phyloP scores from a whole-genome alignment of 2,888 invertebrate genomes.

The Tyria jacobaeae region DNA sequence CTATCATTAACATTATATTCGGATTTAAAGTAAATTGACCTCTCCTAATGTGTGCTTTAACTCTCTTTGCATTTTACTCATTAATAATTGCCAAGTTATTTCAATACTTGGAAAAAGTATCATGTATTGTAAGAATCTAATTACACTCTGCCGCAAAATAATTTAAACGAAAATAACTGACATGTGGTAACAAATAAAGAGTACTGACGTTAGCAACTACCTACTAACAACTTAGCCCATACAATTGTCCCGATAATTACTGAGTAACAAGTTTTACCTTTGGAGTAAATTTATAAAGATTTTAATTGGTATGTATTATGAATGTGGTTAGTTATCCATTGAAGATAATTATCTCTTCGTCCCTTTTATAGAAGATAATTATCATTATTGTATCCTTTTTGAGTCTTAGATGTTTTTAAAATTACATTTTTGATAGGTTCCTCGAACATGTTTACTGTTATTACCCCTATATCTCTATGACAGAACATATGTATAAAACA shows the following conservation, averaged over 20 bases:
- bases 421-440: no score
- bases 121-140: neutral
- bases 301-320: no score
- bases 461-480: no score
- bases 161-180: neutral
- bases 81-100: neutral
- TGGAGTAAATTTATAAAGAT: neutral
- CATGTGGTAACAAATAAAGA: neutral
- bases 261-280: neutral
- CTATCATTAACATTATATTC: no score
- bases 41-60: neutral
- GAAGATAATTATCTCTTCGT: neutral
- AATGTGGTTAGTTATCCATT: neutral
- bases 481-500: neutral
- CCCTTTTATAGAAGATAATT: no score
- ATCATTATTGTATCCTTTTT: no score
- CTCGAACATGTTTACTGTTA: no score
- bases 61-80: neutral
- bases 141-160: neutral
- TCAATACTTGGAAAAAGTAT: neutral
- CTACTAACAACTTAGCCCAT: neutral
- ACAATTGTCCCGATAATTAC: neutral
- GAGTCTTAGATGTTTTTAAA: no score
- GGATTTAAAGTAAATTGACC: no score
- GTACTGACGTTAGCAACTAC: neutral